Percentiles rank a stretch among this genome's conserved stretches.
Conservation (phyloP, 2,888 invertebrate genomes). For the Encarsia formosa region DNA sequence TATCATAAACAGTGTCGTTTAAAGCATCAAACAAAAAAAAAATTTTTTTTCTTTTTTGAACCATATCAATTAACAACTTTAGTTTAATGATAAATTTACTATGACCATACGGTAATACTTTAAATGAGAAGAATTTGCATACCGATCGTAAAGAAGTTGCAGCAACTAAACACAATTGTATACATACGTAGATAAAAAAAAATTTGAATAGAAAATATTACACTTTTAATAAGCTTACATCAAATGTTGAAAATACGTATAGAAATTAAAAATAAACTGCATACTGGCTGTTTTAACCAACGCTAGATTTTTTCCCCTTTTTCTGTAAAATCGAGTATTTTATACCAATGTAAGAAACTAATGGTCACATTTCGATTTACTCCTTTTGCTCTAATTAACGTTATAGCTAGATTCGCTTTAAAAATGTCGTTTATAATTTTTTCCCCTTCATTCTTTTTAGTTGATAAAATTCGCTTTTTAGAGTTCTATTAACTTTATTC, state of each 20-base stretch:
- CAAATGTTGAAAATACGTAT: not conserved
- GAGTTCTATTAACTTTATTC: not conserved
- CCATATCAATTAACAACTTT: not conserved
- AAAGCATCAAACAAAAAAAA: not conserved
- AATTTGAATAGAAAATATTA: not conserved
- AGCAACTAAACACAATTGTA: too few relatives aligned
- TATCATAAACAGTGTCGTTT: constrained; percentile 9
- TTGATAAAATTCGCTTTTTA: not conserved
- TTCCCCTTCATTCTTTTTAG: not conserved
- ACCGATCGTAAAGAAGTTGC: too few relatives aligned
- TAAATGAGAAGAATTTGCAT: too few relatives aligned
- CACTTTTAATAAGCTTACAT: not conserved
- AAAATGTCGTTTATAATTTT: not conserved
- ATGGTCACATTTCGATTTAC: not conserved
- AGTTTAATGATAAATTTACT: not conserved
- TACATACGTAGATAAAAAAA: not conserved
- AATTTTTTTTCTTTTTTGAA: constrained; percentile 1
- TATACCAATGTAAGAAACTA: constrained; percentile 23
- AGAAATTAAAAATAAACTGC: not conserved
- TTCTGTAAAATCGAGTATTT: constrained; percentile 12
- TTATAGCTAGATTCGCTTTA: not conserved
- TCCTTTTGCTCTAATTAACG: not conserved
- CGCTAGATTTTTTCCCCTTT: not conserved
- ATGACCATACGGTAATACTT: not conserved
- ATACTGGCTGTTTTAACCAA: not conserved